Percentiles rank a stretch among this genome's conserved stretches.
Evolutionary conservation across 2,888 invertebrate genomes (phyloP).

Genomic region (Blomia tropicalis): DNA sequence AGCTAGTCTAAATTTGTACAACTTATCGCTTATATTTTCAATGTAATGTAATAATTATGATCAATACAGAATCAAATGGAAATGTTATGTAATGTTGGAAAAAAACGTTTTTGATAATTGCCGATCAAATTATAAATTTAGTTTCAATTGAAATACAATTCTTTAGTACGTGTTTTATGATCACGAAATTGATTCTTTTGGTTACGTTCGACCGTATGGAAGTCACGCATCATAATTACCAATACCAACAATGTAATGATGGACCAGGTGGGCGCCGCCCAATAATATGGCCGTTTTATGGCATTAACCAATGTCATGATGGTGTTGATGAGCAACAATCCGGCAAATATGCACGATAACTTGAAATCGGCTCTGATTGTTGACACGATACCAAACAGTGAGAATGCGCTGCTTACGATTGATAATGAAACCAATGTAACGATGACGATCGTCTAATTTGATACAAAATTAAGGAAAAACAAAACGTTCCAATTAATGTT

Average conservation of each 20-base stretch:
- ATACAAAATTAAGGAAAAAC: not conserved
- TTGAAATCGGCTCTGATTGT: not conserved
- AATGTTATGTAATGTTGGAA: not conserved
- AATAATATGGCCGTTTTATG: conserved; percentile 9
- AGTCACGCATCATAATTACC: not conserved
- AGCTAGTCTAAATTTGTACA: too few species aligned
- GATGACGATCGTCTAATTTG: conserved; percentile 4
- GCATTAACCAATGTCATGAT: conserved; percentile 11
- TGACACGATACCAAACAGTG: not conserved
- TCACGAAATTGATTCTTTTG: not conserved
- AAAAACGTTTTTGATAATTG: not conserved
- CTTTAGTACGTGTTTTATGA: not conserved
- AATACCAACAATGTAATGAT: not conserved
- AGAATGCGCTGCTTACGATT: not conserved
- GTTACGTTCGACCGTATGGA: not conserved
- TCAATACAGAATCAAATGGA: not conserved
- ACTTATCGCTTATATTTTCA: too few species aligned
- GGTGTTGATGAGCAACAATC: not conserved
- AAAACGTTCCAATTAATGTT: not conserved
- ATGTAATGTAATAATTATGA: too few species aligned
- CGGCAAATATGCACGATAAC: not conserved
- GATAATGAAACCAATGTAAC: not conserved
- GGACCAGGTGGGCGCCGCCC: conserved; percentile 5
- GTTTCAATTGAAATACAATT: conserved; percentile 2
- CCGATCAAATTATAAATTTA: not conserved